Base-by-base conservation (phyloP, 2,888 invertebrate species). In the Melieria crassipennis region DNA sequence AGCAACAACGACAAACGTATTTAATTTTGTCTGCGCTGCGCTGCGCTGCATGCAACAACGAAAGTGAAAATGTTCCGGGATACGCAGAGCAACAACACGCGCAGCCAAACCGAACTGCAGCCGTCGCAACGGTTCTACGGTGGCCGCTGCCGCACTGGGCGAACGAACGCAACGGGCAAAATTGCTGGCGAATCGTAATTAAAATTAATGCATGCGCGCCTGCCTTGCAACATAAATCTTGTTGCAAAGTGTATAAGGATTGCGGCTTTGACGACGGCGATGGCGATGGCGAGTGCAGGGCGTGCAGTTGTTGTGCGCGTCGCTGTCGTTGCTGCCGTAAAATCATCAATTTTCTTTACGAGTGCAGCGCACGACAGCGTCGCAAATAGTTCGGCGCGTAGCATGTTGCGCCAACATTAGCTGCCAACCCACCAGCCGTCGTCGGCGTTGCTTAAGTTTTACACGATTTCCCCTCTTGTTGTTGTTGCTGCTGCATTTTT, bases 141-240 rank as follows among this genome's bases (percentile, higher is more conserved):
- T 57, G 58, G 43, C 5, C 13, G 48, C 7, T 58, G 13, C 16
- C 11, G n/a, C n/a, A 5, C 13, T 52, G 13, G 13, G n/a, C n/a
- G 52, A 42, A 65, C 13, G 57, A n/a, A 65, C 4, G 11, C 10
- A 45, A 46, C 11, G 16, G 6, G 7, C 4, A 57, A 52, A 57
- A 65, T 42, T 30, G 13, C 48, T 72, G n/a, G 74, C 75, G 73
- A 75, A 75, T 75, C 73, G 73, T 76, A 79, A 78, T 76, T 77
- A 77, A 77, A 76, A 77, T 76, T 76, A 77, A 77, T 77, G 77
- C 73, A 63, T 72, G 76, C 62, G 56, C 64, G 78, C 82, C 78
- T 79, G 80, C 77, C 76, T 80, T 76, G 77, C 79, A 79, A 78
- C 80, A 82, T 82, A 82, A 82, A 82, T 82, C 80, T 81, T 78